Percentiles rank a stretch among this genome's conserved stretches.
These are phyloP conservation scores for Caranx ignobilis DNA, from an alignment of 2,113 vertebrate species.

Conservation along the genomic window DNA sequence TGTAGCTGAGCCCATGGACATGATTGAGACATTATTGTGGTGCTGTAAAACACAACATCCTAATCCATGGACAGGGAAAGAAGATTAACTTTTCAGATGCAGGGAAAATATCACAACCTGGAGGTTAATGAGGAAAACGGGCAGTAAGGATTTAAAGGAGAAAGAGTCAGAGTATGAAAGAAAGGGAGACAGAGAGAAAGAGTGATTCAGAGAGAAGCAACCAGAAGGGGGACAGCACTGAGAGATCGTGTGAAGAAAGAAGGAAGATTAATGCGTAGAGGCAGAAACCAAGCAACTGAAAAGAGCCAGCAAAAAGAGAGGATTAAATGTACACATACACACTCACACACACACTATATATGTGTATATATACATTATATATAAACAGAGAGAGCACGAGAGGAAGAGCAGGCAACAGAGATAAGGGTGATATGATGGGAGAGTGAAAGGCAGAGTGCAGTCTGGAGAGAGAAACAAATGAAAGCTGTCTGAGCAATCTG, in stretches of 20 bases:
- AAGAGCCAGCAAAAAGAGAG: conserved; percentile 38
- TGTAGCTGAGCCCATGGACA: conserved; percentile 5
- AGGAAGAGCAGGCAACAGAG: neutral
- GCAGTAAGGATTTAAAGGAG: conserved; percentile 49
- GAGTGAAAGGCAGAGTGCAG: conserved; percentile 32
- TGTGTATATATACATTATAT: too few species aligned
- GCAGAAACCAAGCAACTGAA: conserved; percentile 41
- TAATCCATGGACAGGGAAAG: conserved; percentile 46
- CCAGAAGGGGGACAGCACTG: conserved; percentile 22
- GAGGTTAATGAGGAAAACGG: conserved; percentile 52
- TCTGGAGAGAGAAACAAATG: conserved; percentile 53
- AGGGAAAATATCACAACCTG: conserved; percentile 19
- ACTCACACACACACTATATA: neutral
- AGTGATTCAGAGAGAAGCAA: conserved; percentile 43
- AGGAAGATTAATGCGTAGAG: conserved; percentile 51
- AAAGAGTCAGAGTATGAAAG: conserved; percentile 27
- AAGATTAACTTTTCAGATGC: conserved; percentile 55
- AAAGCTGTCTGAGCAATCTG: conserved; percentile 53
- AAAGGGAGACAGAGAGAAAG: conserved; percentile 6
- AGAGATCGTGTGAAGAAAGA: conserved; percentile 43
- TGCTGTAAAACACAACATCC: conserved; percentile 6
- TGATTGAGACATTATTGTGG: conserved; percentile 15
- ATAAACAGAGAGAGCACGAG: neutral
- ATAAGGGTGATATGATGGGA: conserved; percentile 34
- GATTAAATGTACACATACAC: neutral